Evolutionary conservation across 2,888 invertebrate species (phyloP).

Genomic region (Augochlorella aurata): DNA sequence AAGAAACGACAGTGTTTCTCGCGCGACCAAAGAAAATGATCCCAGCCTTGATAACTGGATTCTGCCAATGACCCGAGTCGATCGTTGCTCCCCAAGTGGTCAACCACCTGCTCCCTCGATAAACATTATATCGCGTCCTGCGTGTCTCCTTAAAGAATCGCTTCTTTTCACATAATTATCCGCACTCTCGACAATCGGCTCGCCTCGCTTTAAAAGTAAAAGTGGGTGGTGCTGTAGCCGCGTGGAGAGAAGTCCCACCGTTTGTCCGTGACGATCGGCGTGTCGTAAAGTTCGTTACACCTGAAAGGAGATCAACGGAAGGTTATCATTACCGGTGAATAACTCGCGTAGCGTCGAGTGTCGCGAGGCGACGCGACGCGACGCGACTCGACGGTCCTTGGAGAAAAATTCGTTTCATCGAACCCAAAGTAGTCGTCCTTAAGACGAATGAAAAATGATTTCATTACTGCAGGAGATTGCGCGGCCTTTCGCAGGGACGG

Average conservation of each 20-base stretch:
- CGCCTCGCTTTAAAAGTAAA: not conserved
- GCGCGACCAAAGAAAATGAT: slow-evolving; percentile 70
- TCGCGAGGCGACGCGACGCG: not conserved
- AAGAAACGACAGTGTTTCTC: slow-evolving; percentile 62
- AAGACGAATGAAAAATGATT: slow-evolving; percentile 83
- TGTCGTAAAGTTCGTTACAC: slow-evolving; percentile 75
- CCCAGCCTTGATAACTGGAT: slow-evolving; percentile 78
- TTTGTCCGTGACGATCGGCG: slow-evolving; percentile 64
- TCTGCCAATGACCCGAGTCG: slow-evolving; percentile 77
- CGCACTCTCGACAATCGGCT: not conserved
- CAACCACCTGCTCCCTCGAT: slow-evolving; percentile 55
- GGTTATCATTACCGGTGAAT: slow-evolving; percentile 41
- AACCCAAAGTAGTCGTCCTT: slow-evolving; percentile 84
- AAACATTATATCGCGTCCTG: slow-evolving; percentile 45
- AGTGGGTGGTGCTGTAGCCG: not conserved
- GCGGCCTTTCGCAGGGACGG: slow-evolving; percentile 65
- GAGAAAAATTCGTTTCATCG: slow-evolving; percentile 79
- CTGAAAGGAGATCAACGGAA: slow-evolving; percentile 69
- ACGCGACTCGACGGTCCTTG: slow-evolving; percentile 49
- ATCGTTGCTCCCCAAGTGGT: slow-evolving; percentile 71
- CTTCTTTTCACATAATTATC: no score
- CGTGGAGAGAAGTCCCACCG: slow-evolving; percentile 40
- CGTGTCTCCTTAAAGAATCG: not conserved
- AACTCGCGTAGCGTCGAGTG: slow-evolving; percentile 19
- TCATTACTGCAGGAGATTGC: slow-evolving; percentile 80